These are phyloP conservation scores for Latrodectus elegans DNA, from an alignment of 2,888 invertebrate genomes.

Conservation along the genomic window DNA sequence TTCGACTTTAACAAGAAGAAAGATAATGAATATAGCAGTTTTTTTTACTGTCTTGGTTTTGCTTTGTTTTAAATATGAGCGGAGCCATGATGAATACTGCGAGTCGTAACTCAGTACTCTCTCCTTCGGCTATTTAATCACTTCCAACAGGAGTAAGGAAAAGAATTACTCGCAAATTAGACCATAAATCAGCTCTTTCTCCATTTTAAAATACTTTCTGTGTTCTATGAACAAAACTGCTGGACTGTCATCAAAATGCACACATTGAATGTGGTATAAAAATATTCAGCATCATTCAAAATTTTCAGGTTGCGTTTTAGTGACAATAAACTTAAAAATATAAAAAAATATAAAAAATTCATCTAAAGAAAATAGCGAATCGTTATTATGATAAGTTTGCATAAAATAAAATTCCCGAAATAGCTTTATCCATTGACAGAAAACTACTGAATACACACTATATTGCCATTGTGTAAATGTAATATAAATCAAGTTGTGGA, in stretches of 20 bases:
- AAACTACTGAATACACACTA: too few relatives aligned
- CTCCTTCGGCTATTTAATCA: constrained; percentile 60
- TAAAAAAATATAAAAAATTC: too few relatives aligned
- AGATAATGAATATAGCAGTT: constrained; percentile 27
- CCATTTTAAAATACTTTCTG: constrained; percentile 11
- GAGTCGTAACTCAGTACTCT: constrained; percentile 55
- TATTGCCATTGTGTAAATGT: too few relatives aligned
- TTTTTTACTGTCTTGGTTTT: constrained; percentile 11
- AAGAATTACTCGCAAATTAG: constrained; percentile 63
- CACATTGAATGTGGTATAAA: not conserved
- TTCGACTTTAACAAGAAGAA: constrained; percentile 22
- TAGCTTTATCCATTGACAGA: too few relatives aligned
- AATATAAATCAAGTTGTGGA: too few relatives aligned
- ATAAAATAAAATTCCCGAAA: too few relatives aligned
- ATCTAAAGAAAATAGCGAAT: too few relatives aligned
- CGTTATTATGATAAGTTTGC: too few relatives aligned
- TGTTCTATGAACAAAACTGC: constrained; percentile 5
- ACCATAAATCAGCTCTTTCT: constrained; percentile 57
- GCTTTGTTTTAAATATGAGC: constrained; percentile 45
- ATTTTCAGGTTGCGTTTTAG: too few relatives aligned
- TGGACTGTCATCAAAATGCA: constrained; percentile 18
- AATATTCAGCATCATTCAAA: not conserved
- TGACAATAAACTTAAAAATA: too few relatives aligned
- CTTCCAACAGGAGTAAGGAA: constrained; percentile 44
- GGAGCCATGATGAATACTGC: constrained; percentile 49